phyloP scores from a whole-genome alignment of 2,797 vertebrate species.

The Podargus strigoides region DNA sequence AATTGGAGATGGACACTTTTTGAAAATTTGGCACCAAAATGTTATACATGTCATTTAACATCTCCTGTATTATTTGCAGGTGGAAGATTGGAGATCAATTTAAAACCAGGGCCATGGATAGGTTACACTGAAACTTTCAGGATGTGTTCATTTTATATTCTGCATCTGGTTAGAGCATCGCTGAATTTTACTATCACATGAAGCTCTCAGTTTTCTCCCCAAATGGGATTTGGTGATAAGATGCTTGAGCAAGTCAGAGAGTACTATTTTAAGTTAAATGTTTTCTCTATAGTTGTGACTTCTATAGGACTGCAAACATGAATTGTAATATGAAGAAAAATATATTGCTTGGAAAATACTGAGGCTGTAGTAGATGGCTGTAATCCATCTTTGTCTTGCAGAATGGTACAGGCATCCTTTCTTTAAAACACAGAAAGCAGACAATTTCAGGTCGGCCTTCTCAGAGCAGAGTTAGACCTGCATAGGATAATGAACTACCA shows the following conservation, averaged over 20 bases:
- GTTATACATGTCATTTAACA: neutral
- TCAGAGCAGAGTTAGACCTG: neutral
- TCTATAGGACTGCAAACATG: neutral
- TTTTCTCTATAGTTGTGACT: neutral
- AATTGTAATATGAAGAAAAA: neutral
- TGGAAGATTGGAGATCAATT: neutral
- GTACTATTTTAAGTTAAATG: neutral
- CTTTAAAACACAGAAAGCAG: neutral
- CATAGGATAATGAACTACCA: neutral
- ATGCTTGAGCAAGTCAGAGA: neutral
- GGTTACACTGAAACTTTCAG: neutral
- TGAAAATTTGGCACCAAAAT: slow-evolving; percentile 1
- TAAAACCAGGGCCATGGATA: neutral
- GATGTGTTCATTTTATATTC: neutral
- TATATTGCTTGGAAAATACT: neutral
- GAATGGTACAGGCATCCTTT: neutral
- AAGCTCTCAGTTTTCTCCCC: neutral
- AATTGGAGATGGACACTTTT: neutral
- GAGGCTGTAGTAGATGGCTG: neutral
- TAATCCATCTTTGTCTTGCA: neutral
- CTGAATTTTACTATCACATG: neutral
- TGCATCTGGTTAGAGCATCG: neutral
- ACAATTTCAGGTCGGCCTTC: fast-evolving
- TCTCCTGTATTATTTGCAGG: neutral
- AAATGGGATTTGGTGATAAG: neutral